A percentile compares a stretch with the other conserved stretches of the same genome.
Conservation (phyloP, 2,888 invertebrate genomes). For the Gerris lacustris region DNA sequence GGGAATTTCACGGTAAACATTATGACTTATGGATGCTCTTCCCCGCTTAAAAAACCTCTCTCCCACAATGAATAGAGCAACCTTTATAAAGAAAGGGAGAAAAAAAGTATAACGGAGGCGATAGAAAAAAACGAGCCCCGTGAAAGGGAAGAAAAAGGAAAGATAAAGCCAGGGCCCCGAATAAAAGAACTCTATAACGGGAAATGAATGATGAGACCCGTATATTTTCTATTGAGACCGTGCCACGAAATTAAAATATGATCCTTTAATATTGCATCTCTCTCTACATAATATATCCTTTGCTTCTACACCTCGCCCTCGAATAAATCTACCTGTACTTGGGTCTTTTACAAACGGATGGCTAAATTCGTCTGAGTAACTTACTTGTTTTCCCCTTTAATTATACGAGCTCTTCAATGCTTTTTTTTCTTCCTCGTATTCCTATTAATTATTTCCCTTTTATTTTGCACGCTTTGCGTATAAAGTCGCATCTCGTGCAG, state of each 20-base stretch:
- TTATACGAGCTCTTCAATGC: too few relatives aligned
- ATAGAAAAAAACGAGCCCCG: background rate
- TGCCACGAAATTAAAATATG: conserved; percentile 1
- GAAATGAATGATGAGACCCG: background rate
- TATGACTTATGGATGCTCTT: background rate
- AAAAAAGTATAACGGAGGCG: background rate
- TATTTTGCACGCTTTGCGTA: too few relatives aligned
- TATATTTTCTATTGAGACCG: background rate
- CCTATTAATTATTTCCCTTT: too few relatives aligned
- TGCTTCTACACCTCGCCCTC: background rate
- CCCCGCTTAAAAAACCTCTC: background rate
- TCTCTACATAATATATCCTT: background rate
- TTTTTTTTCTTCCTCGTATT: too few relatives aligned
- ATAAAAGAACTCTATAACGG: background rate
- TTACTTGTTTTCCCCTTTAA: too few relatives aligned
- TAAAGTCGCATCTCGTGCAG: too few relatives aligned
- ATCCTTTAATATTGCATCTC: conserved; percentile 1
- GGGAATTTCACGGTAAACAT: background rate
- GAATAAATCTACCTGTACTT: background rate
- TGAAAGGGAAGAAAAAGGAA: background rate
- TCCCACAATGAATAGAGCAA: background rate
- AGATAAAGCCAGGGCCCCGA: background rate
- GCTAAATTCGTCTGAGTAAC: too few relatives aligned
- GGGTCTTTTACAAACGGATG: too few relatives aligned
- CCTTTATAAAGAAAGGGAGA: background rate